Percentiles rank a stretch among this genome's conserved stretches.
These are phyloP conservation scores for Athetis lepigone DNA, from an alignment of 2,888 invertebrate species.

Conservation along the genomic window DNA sequence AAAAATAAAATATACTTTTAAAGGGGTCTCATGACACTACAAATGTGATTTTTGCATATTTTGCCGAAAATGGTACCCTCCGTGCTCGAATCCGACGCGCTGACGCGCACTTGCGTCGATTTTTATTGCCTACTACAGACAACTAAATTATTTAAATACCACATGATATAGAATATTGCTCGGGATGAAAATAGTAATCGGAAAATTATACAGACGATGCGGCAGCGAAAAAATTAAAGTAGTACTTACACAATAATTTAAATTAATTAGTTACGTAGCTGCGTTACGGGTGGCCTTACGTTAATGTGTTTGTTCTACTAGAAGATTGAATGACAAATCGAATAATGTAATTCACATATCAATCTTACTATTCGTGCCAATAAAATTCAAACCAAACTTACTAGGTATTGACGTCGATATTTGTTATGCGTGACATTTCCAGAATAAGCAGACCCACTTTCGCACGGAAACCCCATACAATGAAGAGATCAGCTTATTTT, in stretches of 20 bases:
- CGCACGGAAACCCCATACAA: neutral
- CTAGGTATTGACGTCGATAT: slow-evolving; percentile 8
- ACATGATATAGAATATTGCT: slow-evolving; percentile 13
- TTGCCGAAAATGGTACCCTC: too few species aligned
- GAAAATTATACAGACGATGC: slow-evolving; percentile 11
- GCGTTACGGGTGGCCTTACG: slow-evolving; percentile 40
- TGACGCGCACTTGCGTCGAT: too few species aligned
- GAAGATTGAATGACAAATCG: slow-evolving; percentile 44
- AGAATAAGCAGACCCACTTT: neutral
- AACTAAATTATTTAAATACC: slow-evolving; percentile 10
- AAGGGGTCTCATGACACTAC: too few species aligned
- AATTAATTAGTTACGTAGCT: slow-evolving; percentile 47
- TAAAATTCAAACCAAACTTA: slow-evolving; percentile 27
- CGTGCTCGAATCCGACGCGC: too few species aligned
- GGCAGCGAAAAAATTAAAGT: slow-evolving; percentile 33
- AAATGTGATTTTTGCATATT: too few species aligned
- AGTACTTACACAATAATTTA: slow-evolving; percentile 28
- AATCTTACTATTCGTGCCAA: slow-evolving; percentile 51
- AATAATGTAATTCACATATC: slow-evolving; percentile 51
- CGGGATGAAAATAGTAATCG: slow-evolving; percentile 11
- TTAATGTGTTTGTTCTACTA: slow-evolving; percentile 46
- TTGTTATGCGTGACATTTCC: neutral
- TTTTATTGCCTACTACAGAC: slow-evolving; percentile 10
- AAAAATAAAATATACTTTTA: too few species aligned
- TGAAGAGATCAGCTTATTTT: neutral